Percentiles rank a stretch among this genome's conserved stretches.
These are phyloP conservation scores for Leptoclinus maculatus DNA, from an alignment of 2,797 vertebrate species.

Conservation along the genomic window DNA sequence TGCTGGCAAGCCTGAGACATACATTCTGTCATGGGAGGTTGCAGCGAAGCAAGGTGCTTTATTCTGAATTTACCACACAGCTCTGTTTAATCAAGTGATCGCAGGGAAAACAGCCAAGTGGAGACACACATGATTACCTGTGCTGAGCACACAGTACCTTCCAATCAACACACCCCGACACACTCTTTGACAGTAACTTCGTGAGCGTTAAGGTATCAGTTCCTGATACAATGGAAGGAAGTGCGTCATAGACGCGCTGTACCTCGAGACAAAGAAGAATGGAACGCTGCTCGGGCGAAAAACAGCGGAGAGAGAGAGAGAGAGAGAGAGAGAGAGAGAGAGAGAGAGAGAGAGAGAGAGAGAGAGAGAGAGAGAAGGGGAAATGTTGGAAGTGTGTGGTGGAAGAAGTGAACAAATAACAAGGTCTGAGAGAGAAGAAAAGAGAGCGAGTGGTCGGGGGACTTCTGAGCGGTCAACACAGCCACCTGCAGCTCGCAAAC, in stretches of 20 bases:
- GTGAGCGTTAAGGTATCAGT: slow-evolving; percentile 68
- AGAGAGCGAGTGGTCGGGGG: slow-evolving; percentile 64
- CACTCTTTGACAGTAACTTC: slow-evolving; percentile 68
- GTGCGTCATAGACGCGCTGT: slow-evolving; percentile 78
- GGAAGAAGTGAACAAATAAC: slow-evolving; percentile 83
- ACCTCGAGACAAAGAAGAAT: slow-evolving; percentile 79
- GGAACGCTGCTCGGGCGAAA: slow-evolving; percentile 71
- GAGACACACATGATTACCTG: slow-evolving; percentile 41
- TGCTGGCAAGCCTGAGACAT: neutral
- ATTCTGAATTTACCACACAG: slow-evolving; percentile 32
- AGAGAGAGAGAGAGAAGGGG: slow-evolving; percentile 56
- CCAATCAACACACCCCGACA: slow-evolving; percentile 33
- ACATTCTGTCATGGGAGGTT: slow-evolving; percentile 12
- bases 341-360: neutral
- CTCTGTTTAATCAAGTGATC: slow-evolving; percentile 10
- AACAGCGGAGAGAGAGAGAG: slow-evolving; percentile 52
- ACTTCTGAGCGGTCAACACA: slow-evolving; percentile 67
- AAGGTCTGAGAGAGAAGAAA: slow-evolving; percentile 63
- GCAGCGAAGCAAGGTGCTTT: neutral
- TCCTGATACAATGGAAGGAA: slow-evolving; percentile 88
- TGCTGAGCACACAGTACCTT: slow-evolving; percentile 17
- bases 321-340: slow-evolving; percentile 10
- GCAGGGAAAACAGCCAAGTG: slow-evolving; percentile 7
- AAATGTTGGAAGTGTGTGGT: slow-evolving; percentile 72
- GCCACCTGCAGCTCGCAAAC: slow-evolving; percentile 67